Evolutionary conservation across 1,140 invertebrate species (phyloP).

Genomic region (Cotesia chilonis): DNA sequence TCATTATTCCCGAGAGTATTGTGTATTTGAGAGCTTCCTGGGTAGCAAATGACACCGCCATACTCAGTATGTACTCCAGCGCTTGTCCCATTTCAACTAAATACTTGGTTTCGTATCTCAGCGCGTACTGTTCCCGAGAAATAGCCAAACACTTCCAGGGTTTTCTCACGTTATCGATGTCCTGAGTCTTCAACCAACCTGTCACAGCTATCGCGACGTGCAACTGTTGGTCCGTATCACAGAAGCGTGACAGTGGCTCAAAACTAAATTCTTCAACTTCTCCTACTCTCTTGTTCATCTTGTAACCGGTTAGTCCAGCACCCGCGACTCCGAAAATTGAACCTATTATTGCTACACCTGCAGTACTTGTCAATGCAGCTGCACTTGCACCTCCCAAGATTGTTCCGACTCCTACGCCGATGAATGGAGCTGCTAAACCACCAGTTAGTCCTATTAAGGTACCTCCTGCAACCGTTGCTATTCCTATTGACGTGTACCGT

Average conservation of each 20-base stretch:
- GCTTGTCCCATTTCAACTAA: slow-evolving; percentile 73
- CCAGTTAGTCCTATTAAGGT: slow-evolving; percentile 74
- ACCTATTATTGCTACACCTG: slow-evolving; percentile 73
- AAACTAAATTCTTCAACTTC: slow-evolving; percentile 78
- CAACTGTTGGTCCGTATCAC: slow-evolving; percentile 62
- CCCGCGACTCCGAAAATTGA: slow-evolving; percentile 77
- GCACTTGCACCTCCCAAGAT: slow-evolving; percentile 69
- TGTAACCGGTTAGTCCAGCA: slow-evolving; percentile 74
- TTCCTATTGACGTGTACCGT: slow-evolving; percentile 71
- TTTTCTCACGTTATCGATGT: slow-evolving; percentile 62
- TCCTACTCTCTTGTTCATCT: slow-evolving; percentile 78
- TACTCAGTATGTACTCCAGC: slow-evolving; percentile 72
- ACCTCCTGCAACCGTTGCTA: slow-evolving; percentile 74
- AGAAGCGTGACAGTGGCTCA: slow-evolving; percentile 64
- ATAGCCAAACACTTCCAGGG: slow-evolving; percentile 72
- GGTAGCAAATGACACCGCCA: slow-evolving; percentile 74
- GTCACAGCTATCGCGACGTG: slow-evolving; percentile 76
- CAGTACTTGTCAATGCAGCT: slow-evolving; percentile 69
- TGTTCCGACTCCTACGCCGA: slow-evolving; percentile 72
- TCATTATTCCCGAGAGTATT: slow-evolving; percentile 72
- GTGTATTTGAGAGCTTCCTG: slow-evolving; percentile 81
- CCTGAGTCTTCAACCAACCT: slow-evolving; percentile 71
- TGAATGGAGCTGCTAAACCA: slow-evolving; percentile 74
- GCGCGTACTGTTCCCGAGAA: slow-evolving; percentile 75
- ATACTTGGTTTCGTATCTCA: slow-evolving; percentile 77